Conservation (phyloP, 1,140 invertebrate genomes). For the Agrilus planipennis region DNA sequence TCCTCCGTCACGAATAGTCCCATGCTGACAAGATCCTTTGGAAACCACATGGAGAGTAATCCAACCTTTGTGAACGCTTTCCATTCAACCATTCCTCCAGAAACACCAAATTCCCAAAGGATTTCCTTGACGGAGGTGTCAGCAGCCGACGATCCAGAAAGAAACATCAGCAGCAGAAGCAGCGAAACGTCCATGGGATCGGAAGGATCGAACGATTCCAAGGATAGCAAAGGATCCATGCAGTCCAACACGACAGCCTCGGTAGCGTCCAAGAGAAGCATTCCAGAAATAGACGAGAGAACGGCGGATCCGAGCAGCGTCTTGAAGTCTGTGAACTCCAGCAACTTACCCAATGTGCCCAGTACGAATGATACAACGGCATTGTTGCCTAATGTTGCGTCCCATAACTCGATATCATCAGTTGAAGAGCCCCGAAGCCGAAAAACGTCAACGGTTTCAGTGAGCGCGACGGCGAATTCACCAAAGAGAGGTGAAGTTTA, state of each 20-base stretch:
- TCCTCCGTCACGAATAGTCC: conserved; percentile 33
- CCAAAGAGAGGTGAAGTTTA: no score
- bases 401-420: no score
- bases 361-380: no score
- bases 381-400: no score
- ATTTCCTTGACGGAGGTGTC: conserved; percentile 19
- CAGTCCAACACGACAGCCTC: conserved; percentile 20
- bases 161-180: conserved; percentile 12
- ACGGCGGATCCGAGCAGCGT: no score
- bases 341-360: no score
- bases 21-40: conserved; percentile 32
- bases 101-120: conserved; percentile 14
- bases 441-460: no score
- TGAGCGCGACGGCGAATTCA: no score
- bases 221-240: conserved; percentile 15
- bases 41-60: conserved; percentile 21
- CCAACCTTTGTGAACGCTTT: conserved; percentile 21
- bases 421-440: no score
- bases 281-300: no score
- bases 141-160: conserved; percentile 13
- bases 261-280: conserved; percentile 17
- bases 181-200: conserved; percentile 14
- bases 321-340: no score
- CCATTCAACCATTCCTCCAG: conserved; percentile 24
- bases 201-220: conserved; percentile 19